phyloP scores from a whole-genome alignment of 2,797 vertebrate genomes.

The Alca torda region DNA sequence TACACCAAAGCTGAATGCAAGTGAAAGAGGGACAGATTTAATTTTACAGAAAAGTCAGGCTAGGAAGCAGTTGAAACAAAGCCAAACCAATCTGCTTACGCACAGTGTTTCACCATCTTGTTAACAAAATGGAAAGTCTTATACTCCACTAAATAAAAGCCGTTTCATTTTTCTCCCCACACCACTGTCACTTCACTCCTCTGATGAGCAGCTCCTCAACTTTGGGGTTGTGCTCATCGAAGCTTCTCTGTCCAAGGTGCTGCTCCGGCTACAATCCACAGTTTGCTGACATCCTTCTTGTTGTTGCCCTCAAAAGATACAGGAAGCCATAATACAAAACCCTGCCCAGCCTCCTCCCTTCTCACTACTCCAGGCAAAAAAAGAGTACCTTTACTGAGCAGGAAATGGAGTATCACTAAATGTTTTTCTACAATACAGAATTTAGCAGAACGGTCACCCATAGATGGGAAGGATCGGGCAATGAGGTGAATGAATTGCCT shows the following conservation, averaged over 20 bases:
- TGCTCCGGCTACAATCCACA: background rate
- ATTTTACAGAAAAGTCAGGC: background rate
- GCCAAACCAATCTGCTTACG: slow-evolving; percentile 24
- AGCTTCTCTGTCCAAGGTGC: slow-evolving; percentile 22
- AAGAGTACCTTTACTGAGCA: background rate
- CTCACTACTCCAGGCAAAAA: background rate
- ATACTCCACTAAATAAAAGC: background rate
- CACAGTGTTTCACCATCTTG: background rate
- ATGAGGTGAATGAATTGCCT: background rate
- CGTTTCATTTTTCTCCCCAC: background rate
- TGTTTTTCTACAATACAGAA: background rate
- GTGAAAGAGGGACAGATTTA: background rate
- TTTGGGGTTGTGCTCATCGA: background rate
- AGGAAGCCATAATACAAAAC: background rate
- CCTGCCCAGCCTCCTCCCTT: background rate
- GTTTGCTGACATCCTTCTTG: background rate
- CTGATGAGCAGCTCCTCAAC: background rate
- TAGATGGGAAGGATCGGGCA: background rate
- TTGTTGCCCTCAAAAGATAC: background rate
- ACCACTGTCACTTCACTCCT: background rate
- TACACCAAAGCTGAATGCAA: background rate
- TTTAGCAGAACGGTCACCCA: background rate
- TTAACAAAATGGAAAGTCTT: background rate
- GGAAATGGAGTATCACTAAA: background rate
- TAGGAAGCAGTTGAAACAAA: slow-evolving; percentile 10